Percentiles rank a stretch among this genome's conserved stretches.
phyloP scores from a whole-genome alignment of 2,113 vertebrate genomes.

The Xiphophorus maculatus region DNA sequence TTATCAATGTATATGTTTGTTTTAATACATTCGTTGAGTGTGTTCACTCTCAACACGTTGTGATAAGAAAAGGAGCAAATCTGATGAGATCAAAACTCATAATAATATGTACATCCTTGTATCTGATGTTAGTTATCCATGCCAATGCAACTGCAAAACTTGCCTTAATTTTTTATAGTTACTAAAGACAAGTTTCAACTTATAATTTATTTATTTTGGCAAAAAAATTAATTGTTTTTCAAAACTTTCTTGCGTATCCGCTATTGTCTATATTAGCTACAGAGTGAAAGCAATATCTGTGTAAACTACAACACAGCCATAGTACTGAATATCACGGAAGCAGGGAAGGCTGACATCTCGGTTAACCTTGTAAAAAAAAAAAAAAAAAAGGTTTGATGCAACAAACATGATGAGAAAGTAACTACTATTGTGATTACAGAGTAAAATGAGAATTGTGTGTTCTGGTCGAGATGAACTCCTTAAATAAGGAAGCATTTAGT shows the following conservation, averaged over 20 bases:
- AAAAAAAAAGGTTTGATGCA: constrained; percentile 66
- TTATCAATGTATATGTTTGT: neutral
- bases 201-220: too few species aligned
- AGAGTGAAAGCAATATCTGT: constrained; percentile 21
- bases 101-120: neutral
- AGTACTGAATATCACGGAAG: constrained; percentile 52
- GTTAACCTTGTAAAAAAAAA: constrained; percentile 72
- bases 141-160: neutral
- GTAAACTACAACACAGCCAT: constrained; percentile 41
- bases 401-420: constrained; percentile 57
- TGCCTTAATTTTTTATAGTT: neutral
- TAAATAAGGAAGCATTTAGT: constrained; percentile 22
- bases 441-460: constrained; percentile 43
- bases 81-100: neutral
- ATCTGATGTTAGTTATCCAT: neutral
- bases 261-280: constrained; percentile 9
- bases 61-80: neutral
- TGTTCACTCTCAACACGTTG: too few species aligned
- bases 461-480: constrained; percentile 40
- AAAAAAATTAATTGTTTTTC: too few species aligned
- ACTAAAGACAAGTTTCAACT: neutral
- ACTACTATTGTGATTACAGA: constrained; percentile 56
- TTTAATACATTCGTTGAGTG: neutral
- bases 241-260: too few species aligned
- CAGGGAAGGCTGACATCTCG: constrained; percentile 58